A percentile compares a stretch with the other conserved stretches of the same genome.
Conservation (phyloP, 2,888 invertebrate genomes). For the Himalopsyche tibetana region DNA sequence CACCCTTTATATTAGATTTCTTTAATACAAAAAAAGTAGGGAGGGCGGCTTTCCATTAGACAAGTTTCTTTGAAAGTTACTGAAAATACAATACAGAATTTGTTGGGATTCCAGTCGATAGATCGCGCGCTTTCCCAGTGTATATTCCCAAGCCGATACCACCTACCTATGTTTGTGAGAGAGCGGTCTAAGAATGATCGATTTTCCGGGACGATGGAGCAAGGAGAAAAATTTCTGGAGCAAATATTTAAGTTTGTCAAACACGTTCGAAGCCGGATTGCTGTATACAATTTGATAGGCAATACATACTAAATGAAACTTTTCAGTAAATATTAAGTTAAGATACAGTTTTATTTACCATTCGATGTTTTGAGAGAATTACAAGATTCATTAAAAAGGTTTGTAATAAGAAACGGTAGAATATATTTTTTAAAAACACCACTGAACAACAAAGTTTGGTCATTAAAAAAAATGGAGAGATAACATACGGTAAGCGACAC, state of each 20-base stretch:
- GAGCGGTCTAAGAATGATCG: slow-evolving; percentile 1
- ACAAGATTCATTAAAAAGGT: no score
- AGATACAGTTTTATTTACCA: no score
- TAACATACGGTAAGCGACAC: no score
- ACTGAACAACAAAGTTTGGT: no score
- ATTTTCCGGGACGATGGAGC: background rate
- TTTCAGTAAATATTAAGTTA: no score
- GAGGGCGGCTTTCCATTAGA: background rate
- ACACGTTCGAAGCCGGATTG: background rate
- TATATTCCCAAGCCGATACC: slow-evolving; percentile 2
- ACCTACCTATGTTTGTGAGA: background rate
- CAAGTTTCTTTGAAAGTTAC: slow-evolving; percentile 16
- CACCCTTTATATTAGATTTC: background rate
- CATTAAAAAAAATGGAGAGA: no score
- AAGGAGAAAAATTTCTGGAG: background rate
- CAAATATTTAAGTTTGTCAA: background rate
- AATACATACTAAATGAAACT: no score
- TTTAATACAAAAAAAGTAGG: background rate
- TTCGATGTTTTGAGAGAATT: no score
- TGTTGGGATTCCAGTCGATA: background rate
- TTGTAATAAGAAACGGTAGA: no score
- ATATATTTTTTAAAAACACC: no score
- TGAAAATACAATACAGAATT: slow-evolving; percentile 2
- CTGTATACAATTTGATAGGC: no score
- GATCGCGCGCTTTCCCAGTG: background rate